Percentiles rank a stretch among this genome's conserved stretches.
Conservation (phyloP, 2,113 vertebrate species). For the Cettia cetti region DNA sequence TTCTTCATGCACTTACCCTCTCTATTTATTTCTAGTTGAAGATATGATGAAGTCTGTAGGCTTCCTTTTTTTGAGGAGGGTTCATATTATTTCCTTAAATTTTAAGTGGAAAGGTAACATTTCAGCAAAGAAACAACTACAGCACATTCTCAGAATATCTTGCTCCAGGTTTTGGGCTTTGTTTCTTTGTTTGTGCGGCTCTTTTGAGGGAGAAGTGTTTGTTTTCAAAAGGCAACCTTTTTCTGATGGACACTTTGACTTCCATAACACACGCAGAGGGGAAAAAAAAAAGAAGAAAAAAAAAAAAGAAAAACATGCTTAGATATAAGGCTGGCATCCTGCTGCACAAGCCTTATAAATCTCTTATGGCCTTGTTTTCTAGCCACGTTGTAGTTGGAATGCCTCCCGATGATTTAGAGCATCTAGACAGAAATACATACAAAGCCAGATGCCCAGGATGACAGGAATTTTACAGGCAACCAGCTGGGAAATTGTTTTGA, state of each 20-base stretch:
- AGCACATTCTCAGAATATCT: background rate
- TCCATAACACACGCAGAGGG: background rate
- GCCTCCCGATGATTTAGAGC: background rate
- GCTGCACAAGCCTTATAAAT: background rate
- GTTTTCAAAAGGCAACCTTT: background rate
- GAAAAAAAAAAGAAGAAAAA: too few species aligned
- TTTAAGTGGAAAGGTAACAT: background rate
- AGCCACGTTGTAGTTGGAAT: background rate
- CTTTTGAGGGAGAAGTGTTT: background rate
- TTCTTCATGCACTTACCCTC: background rate
- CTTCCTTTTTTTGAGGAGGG: background rate
- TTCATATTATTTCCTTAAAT: background rate
- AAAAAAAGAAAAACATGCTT: background rate
- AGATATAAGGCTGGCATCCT: background rate
- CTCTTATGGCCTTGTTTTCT: background rate
- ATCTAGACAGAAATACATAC: background rate
- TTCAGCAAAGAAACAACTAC: background rate
- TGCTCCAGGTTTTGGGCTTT: background rate
- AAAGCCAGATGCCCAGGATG: background rate
- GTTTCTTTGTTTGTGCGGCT: background rate
- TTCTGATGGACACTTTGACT: background rate
- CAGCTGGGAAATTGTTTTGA: background rate
- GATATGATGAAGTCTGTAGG: background rate
- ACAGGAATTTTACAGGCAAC: background rate
- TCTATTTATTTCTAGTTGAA: background rate